These are phyloP conservation scores for Nycticryphes semicollaris DNA, from an alignment of 2,113 vertebrate genomes.

Conservation along the genomic window DNA sequence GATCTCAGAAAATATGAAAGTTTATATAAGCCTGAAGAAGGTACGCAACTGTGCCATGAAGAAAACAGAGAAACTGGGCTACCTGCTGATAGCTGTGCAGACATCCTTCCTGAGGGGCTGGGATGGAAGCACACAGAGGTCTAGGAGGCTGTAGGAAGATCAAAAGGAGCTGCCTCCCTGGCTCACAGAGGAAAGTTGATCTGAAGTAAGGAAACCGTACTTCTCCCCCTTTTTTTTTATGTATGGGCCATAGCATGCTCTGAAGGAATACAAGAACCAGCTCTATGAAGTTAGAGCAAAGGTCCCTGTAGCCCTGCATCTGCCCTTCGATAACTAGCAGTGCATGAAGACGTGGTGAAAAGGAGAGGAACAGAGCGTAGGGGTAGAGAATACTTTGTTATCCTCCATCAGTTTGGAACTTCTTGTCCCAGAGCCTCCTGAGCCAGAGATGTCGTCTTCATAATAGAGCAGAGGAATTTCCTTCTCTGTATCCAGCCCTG, in stretches of 20 bases:
- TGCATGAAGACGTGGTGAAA: fast-evolving
- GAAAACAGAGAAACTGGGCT: neutral
- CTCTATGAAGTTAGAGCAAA: neutral
- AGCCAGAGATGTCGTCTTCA: neutral
- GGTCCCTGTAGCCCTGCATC: neutral
- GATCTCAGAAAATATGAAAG: neutral
- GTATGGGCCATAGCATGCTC: neutral
- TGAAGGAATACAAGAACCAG: neutral
- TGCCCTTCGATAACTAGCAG: neutral
- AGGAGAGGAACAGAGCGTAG: neutral
- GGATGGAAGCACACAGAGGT: neutral
- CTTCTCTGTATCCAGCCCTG: neutral
- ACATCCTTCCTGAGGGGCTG: neutral
- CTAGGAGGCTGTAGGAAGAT: neutral
- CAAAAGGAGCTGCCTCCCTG: neutral
- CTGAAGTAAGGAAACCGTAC: neutral
- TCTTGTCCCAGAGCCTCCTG: neutral
- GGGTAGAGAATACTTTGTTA: neutral
- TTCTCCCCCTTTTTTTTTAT: neutral
- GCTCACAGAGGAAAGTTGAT: neutral
- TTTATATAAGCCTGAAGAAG: neutral
- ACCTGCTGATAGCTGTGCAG: neutral
- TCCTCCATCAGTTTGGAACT: neutral
- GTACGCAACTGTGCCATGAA: neutral
- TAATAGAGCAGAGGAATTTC: neutral